These are phyloP conservation scores for Poeciliopsis paucimaculata DNA, from an alignment of 2,797 vertebrate species.

Conservation along the genomic window DNA sequence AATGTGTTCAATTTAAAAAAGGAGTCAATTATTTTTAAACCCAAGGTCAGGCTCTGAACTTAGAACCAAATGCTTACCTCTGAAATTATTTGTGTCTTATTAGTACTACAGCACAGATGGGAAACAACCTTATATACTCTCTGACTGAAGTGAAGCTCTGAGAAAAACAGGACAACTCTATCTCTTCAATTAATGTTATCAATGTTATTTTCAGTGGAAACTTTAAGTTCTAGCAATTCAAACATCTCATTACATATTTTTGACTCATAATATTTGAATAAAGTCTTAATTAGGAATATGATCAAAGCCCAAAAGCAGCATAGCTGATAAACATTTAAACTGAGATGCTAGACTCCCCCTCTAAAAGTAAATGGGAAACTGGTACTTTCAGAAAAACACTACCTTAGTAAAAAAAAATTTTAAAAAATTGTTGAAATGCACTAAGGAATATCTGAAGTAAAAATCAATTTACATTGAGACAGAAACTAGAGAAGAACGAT, in stretches of 20 bases:
- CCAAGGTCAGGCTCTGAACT: slow-evolving; percentile 1
- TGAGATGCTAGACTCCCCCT: slow-evolving; percentile 13
- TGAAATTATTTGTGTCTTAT: slow-evolving; percentile 11
- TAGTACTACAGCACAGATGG: slow-evolving; percentile 5
- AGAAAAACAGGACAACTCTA: slow-evolving; percentile 21
- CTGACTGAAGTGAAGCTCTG: slow-evolving; percentile 8
- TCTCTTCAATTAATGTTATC: slow-evolving; percentile 43
- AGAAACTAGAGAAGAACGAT: slow-evolving; percentile 1
- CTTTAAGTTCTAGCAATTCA: slow-evolving; percentile 7
- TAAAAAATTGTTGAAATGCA: slow-evolving; percentile 26
- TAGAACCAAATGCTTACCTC: slow-evolving; percentile 12
- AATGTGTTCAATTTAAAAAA: slow-evolving; percentile 40
- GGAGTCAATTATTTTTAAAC: slow-evolving; percentile 35
- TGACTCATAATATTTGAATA: slow-evolving; percentile 23
- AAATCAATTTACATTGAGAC: slow-evolving; percentile 38
- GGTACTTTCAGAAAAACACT: slow-evolving; percentile 26
- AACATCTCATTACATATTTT: slow-evolving; percentile 1
- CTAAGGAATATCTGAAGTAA: slow-evolving; percentile 34
- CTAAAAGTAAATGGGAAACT: slow-evolving; percentile 30
- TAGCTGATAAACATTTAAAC: slow-evolving; percentile 33
- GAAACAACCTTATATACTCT: slow-evolving; percentile 18
- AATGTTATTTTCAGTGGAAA: slow-evolving; percentile 27
- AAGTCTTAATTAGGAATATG: slow-evolving; percentile 11
- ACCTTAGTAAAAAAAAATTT: slow-evolving; percentile 42
- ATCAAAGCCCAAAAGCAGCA: slow-evolving; percentile 21